Evolutionary conservation across 2,888 invertebrate genomes (phyloP).

Genomic region (Ischnus inquisitorius): DNA sequence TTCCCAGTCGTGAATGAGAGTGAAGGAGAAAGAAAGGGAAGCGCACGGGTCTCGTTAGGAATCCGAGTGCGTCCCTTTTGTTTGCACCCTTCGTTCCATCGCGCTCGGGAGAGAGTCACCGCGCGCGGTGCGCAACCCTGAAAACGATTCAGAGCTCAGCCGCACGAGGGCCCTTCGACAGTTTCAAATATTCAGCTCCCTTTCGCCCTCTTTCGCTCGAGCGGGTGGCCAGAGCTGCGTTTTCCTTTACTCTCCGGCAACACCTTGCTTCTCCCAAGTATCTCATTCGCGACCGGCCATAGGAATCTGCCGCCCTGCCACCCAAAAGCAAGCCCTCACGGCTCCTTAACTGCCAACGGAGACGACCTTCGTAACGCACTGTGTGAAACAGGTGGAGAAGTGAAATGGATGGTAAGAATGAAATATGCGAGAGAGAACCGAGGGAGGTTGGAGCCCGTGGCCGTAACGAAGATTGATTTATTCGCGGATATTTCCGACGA

Average conservation of each 20-base stretch:
- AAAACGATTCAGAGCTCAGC: constrained; percentile 59
- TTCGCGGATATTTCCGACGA: constrained; percentile 41
- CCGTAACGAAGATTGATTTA: constrained; percentile 66
- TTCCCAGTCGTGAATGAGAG: background rate
- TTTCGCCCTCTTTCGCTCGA: constrained; percentile 21
- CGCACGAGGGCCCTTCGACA: constrained; percentile 53
- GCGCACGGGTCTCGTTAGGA: constrained; percentile 60
- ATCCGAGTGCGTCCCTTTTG: constrained; percentile 67
- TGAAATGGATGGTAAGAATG: constrained; percentile 58
- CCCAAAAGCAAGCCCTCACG: background rate
- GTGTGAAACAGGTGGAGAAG: constrained; percentile 44
- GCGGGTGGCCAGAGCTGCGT: constrained; percentile 1
- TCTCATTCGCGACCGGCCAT: background rate
- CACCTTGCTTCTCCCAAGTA: background rate
- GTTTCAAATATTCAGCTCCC: constrained; percentile 69
- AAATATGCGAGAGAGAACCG: constrained; percentile 47
- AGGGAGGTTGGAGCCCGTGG: constrained; percentile 9
- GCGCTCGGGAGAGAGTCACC: constrained; percentile 54
- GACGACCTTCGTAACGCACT: constrained; percentile 6
- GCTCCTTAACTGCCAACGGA: background rate
- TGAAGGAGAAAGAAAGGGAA: constrained; percentile 46
- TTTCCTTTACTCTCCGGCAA: background rate
- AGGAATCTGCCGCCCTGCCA: background rate
- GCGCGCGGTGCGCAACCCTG: constrained; percentile 45
- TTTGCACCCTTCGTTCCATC: constrained; percentile 66